Conservation (phyloP, 1,140 invertebrate species). For the Papilio xuthus region DNA sequence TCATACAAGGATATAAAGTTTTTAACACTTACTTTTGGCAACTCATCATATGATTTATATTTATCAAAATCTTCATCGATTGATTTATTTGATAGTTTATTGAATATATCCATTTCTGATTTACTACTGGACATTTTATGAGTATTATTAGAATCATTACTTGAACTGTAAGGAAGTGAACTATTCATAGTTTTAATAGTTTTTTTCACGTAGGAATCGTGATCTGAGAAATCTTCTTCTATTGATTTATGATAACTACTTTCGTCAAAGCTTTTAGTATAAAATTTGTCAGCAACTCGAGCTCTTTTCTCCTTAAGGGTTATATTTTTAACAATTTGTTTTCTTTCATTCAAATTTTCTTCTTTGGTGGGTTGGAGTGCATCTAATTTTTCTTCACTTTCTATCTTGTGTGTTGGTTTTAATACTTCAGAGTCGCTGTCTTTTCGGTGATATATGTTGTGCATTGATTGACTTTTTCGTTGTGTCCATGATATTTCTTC, state of each 20-base stretch:
- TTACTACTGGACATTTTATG: conserved; percentile 67
- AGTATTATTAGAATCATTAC: conserved; percentile 43
- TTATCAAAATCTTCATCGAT: conserved; percentile 62
- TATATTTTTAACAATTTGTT: conserved; percentile 7
- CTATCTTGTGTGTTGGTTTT: background rate
- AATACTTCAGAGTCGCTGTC: conserved; percentile 38
- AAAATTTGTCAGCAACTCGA: conserved; percentile 41
- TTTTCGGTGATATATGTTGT: conserved; percentile 59
- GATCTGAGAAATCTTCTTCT: conserved; percentile 32
- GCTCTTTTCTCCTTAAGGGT: conserved; percentile 49
- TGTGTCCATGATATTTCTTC: conserved; percentile 58
- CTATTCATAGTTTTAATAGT: conserved; percentile 29
- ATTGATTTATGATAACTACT: conserved; percentile 39
- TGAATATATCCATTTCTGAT: conserved; percentile 78
- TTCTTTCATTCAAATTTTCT: background rate
- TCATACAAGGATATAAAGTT: conserved; percentile 73
- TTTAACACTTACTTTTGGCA: conserved; percentile 73
- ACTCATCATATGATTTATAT: conserved; percentile 75
- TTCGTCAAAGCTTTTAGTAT: conserved; percentile 51
- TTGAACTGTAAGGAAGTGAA: conserved; percentile 33
- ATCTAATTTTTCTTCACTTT: conserved; percentile 26
- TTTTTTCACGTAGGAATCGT: conserved; percentile 42
- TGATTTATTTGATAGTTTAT: conserved; percentile 52
- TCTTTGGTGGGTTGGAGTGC: background rate
- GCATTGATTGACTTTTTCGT: conserved; percentile 61